Evolutionary conservation across 2,113 vertebrate genomes (phyloP).

Genomic region (Sylvietta virens): DNA sequence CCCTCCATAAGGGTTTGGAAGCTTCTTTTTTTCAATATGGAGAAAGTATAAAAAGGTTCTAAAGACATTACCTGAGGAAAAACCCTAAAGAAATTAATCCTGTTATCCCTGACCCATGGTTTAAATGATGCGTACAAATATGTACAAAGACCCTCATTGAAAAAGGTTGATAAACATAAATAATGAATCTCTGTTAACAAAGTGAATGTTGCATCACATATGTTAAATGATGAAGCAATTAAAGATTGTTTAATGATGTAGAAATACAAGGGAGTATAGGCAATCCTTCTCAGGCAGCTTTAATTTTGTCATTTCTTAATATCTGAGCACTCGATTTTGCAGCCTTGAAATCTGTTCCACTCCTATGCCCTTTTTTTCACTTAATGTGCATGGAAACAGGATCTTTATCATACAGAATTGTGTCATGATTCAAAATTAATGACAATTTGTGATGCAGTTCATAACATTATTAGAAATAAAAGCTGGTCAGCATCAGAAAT

Average conservation of each 20-base stretch:
- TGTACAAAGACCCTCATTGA: background rate
- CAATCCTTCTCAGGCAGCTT: background rate
- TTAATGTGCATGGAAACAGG: background rate
- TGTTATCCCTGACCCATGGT: background rate
- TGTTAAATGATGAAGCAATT: background rate
- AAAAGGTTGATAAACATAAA: background rate
- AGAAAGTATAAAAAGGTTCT: background rate
- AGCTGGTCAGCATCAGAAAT: background rate
- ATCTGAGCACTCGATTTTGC: background rate
- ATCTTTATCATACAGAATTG: background rate
- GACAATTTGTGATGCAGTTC: background rate
- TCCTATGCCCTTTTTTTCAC: background rate
- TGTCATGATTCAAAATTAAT: background rate
- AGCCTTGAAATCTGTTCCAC: background rate
- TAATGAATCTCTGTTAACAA: background rate
- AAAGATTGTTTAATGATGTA: background rate
- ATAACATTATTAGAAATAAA: background rate
- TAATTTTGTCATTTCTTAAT: background rate
- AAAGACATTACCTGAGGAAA: background rate
- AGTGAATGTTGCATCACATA: background rate
- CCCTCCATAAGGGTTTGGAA: background rate
- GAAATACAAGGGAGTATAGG: background rate
- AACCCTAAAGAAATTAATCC: background rate
- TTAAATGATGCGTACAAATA: background rate
- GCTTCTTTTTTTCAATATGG: background rate